A percentile compares a stretch with the other conserved stretches of the same genome.
These are phyloP conservation scores for Tiliacea citrago DNA, from an alignment of 2,888 invertebrate genomes.

Conservation along the genomic window DNA sequence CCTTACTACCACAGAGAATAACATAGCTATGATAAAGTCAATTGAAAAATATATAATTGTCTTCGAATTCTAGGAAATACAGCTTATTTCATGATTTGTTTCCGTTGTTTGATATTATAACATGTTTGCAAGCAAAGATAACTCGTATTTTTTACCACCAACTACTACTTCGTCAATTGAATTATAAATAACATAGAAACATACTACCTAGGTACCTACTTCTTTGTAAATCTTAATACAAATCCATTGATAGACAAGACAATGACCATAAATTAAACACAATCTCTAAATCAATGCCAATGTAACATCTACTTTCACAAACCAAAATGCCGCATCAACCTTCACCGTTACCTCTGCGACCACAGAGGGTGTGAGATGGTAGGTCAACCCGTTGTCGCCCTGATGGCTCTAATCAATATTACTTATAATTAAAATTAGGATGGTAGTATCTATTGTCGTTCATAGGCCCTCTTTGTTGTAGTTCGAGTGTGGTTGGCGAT, in stretches of 20 bases:
- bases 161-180: neutral
- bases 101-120: neutral
- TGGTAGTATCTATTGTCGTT: constrained; percentile 80
- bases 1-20: neutral
- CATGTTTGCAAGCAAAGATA: neutral
- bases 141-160: neutral
- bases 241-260: constrained; percentile 17
- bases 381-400: constrained; percentile 87
- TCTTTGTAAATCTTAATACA: neutral
- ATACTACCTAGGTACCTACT: neutral
- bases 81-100: neutral
- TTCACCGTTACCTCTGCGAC: constrained; percentile 37
- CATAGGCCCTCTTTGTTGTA: constrained; percentile 52
- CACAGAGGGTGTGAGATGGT: constrained; percentile 84
- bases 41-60: neutral
- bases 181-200: neutral
- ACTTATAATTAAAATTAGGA: constrained; percentile 88
- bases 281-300: constrained; percentile 6
- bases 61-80: neutral
- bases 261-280: constrained; percentile 10
- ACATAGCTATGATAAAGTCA: neutral
- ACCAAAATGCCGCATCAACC: constrained; percentile 73
- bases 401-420: constrained; percentile 88
- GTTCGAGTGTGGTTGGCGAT: constrained; percentile 40
- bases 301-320: constrained; percentile 7